A percentile compares a stretch with the other conserved stretches of the same genome.
phyloP scores from a whole-genome alignment of 1,140 invertebrate species.

The Andricus grossulariae region DNA sequence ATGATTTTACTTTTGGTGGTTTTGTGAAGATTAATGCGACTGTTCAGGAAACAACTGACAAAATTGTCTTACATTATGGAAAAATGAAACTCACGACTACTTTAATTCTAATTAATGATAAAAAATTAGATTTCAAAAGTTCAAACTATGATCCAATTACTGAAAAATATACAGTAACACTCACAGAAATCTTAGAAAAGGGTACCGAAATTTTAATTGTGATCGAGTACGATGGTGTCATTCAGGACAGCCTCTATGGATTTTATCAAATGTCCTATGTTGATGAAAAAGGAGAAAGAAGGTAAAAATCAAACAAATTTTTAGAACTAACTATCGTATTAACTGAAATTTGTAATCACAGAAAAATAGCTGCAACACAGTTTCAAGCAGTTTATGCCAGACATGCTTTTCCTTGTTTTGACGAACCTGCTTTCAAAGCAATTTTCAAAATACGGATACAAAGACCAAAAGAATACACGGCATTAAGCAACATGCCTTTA shows the following conservation, averaged over 20 bases:
- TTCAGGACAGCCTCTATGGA: conserved; percentile 72
- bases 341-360: conserved; percentile 65
- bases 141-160: conserved; percentile 76
- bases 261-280: conserved; percentile 86
- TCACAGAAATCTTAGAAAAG: conserved; percentile 73
- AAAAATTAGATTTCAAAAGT: conserved; percentile 48
- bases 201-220: conserved; percentile 53
- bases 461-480: conserved; percentile 79
- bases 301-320: conserved; percentile 74
- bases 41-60: conserved; percentile 77
- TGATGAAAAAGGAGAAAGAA: conserved; percentile 78
- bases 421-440: conserved; percentile 94
- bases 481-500: conserved; percentile 90
- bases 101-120: conserved; percentile 59
- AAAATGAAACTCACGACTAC: conserved; percentile 76
- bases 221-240: conserved; percentile 50
- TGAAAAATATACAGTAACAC: conserved; percentile 81
- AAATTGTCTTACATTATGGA: conserved; percentile 83
- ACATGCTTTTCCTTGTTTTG: conserved; percentile 95
- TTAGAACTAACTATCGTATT: too few relatives aligned
- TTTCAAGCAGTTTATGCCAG: conserved; percentile 92
- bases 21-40: conserved; percentile 78
- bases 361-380: conserved; percentile 90
- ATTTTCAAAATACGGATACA: conserved; percentile 86
- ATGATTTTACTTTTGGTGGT: conserved; percentile 80